Conservation (phyloP, 1,140 invertebrate genomes). For the Ceratina japonica region DNA sequence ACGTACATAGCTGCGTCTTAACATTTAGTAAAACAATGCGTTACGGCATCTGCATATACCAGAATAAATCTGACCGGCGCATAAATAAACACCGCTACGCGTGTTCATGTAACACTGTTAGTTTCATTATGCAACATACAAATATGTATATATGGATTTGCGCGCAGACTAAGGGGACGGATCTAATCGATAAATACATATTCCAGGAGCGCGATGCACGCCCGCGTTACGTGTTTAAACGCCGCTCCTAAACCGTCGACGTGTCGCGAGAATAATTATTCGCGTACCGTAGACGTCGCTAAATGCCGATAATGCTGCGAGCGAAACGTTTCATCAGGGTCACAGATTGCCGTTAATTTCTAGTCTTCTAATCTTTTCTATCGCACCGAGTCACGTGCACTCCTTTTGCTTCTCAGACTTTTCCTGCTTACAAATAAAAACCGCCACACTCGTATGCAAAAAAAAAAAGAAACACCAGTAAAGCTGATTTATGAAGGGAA, state of each 20-base stretch:
- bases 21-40: background rate
- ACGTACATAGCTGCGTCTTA: background rate
- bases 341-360: background rate
- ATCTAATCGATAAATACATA: constrained; percentile 9
- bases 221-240: background rate
- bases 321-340: background rate
- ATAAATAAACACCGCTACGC: background rate
- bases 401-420: background rate
- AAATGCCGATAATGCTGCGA: background rate
- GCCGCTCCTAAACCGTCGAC: background rate
- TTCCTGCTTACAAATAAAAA: too few relatives aligned
- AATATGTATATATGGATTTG: background rate
- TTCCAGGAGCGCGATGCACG: background rate
- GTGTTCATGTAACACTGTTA: constrained; percentile 6
- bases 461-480: too few relatives aligned
- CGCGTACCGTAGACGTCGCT: background rate
- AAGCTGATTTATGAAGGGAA: too few relatives aligned
- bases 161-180: background rate
- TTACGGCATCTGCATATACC: background rate
- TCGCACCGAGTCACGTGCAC: background rate
- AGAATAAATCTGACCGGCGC: background rate
- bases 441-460: too few relatives aligned
- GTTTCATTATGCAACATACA: background rate
- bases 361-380: background rate
- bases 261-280: background rate